A percentile compares a stretch with the other conserved stretches of the same genome.
These are phyloP conservation scores for Aspidiotus rigidus DNA, from an alignment of 2,888 invertebrate species.

Conservation along the genomic window DNA sequence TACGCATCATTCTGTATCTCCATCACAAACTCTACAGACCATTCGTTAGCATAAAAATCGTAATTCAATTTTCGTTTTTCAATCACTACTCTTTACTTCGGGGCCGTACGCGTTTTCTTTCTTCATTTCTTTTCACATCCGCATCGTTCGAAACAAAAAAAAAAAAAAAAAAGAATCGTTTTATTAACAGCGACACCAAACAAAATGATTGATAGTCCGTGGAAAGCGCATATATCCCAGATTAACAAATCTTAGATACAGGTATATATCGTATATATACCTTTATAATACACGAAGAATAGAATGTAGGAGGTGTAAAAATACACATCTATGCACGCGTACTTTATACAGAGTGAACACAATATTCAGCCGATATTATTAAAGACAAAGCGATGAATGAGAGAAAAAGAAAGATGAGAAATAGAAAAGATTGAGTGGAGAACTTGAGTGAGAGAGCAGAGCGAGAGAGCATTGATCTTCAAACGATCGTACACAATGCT, in stretches of 20 bases:
- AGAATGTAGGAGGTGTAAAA: constrained; percentile 33
- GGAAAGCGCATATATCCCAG: constrained; percentile 10
- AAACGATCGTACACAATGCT: constrained; percentile 31
- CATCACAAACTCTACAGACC: neutral
- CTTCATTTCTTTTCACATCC: neutral
- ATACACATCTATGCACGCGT: neutral
- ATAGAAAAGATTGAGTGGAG: neutral
- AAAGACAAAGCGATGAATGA: constrained; percentile 27
- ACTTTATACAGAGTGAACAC: constrained; percentile 12
- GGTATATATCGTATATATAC: neutral
- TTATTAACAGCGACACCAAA: constrained; percentile 22
- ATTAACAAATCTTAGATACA: constrained; percentile 6
- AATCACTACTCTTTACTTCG: neutral
- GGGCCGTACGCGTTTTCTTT: neutral
- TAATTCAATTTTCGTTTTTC: constrained; percentile 2
- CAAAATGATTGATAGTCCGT: constrained; percentile 30
- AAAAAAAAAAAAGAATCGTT: constrained; percentile 1
- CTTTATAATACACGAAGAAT: constrained; percentile 5
- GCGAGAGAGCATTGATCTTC: constrained; percentile 31
- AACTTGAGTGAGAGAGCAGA: neutral
- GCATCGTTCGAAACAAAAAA: constrained; percentile 2
- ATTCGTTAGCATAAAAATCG: constrained; percentile 4
- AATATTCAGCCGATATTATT: constrained; percentile 16
- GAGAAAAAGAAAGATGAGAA: constrained; percentile 3
- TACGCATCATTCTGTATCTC: too few relatives aligned